Base-by-base conservation (phyloP, 1,140 invertebrate species). In the Potamilus streckersoni region DNA sequence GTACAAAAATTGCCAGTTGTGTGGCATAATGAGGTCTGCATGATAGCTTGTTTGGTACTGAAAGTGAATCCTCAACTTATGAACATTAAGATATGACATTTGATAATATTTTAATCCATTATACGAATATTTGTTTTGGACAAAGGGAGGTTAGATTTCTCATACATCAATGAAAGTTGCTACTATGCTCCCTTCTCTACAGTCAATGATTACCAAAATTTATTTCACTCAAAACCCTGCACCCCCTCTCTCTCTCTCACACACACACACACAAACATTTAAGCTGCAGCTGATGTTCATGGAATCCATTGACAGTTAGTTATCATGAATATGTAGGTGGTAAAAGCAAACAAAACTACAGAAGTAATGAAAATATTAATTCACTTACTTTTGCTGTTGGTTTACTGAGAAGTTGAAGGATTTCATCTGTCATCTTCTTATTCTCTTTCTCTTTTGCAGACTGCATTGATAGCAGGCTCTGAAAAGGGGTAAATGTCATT, bases 341-440 rank as follows among this genome's bases (percentile, higher is more conserved):
- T n/a, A 68, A 38, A n/a, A 68, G n/a, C n/a, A 20, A 23, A 38
- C 23, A 49, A 64, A 62, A 13, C 63, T 31, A 55, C 2, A 38
- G 4, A 38, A 38, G 38, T 38, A 38, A 38, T 38, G 1, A 38
- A 38, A 38, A 38, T 38, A 38, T 38, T 38, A 38, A 38, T 49
- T 19, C 15, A 19, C n/a, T 63, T 76, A 87, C 86, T 82, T 98
- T 99, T 2, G 96, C 97, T 5, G 97, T 98, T 27, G 97, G 97
- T 90, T 97, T 97, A 79, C 96, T 97, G 0, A 99, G 90, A 13
- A 99, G 89, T 87, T 98, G 96, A 76, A 98, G 91, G 74, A 99
- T 98, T 90, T 99, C 97, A 91, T 99, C 97, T 2, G 96, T 96
- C 13, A 98, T 93, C 91, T 97, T 95, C 89, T 98, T 98, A 79